Base-by-base conservation (phyloP, 2,113 vertebrate species). In the Chlorodrepanis virens region DNA sequence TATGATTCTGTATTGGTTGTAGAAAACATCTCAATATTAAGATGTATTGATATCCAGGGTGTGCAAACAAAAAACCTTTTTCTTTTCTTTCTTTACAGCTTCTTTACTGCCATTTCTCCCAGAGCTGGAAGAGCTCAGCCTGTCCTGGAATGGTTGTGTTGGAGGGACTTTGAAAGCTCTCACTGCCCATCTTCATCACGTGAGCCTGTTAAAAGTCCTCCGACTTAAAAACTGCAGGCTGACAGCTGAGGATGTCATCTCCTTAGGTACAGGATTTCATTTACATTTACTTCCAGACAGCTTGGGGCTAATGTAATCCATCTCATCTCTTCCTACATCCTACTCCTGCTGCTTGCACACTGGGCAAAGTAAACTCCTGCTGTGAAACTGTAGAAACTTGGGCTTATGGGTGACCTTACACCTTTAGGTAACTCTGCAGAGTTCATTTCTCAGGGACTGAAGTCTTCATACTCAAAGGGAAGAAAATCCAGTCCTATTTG, bases 101-200 rank as follows among this genome's bases (percentile, higher is more conserved):
- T 86, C 94, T 75, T 81, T 96, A 40, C 56, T 99, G 69, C 98
- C 96, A 0, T 98, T 97, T 84, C 95, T 99, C 39, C 97, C 98
- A 60, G 97, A 97, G 83, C 91, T 99, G 97, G 98, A 99, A 97
- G 98, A 99, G 95, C 44, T 99, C 91, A 98, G 98, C 71, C 71
- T 99, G 64, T 99, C 99, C 63, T 99, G 99, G 99, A 99, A 99
- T 68, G 96, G 98, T 68, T 97, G 98, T 81, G 93, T 99, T 78
- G 98, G 98, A 40, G 98, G 98, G 16, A 90, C 96, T 63, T 83
- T 99, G 84, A 94, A 64, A 37, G 92, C 89, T 35, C 60, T 99
- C 87, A 98, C 98, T 74, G 96, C 94, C 91, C 98, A 98, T 68
- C 94, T 99, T 44, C 98, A 98, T 83, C 98, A 98, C 1, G 76